Base-by-base conservation (phyloP, 2,888 invertebrate species). In the Leptinotarsa rubiginosa region DNA sequence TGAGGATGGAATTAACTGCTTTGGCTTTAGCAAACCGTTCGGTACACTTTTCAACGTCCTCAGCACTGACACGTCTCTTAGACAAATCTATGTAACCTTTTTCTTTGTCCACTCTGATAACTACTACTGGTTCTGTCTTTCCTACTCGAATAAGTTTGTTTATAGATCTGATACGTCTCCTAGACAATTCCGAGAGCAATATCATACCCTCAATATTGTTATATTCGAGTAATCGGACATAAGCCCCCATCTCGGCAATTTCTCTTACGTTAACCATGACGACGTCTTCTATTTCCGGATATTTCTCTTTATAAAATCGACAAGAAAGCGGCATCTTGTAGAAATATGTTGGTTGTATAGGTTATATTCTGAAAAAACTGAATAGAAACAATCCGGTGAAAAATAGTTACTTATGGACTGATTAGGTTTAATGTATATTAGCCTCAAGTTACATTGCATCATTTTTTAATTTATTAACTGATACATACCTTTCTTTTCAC, bases 61-160 rank as follows among this genome's bases (percentile, higher is more conserved):
- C 99, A 0, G 96, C 94, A 0, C 98, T 98, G 1, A 99, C 99
- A 89, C 99, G 93, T 87, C 99, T 93, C 89, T 99, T 99, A 78
- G 99, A 99, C 83, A 99, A 92, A 92, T 99, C 99, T 87, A 99
- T 99, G 88, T 99, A 99, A 92, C 99, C 99, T 92, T 99, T 99
- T 85, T 99, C 98, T 91, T 98, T 98, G 88, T 99, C 99, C 25
- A 99, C 99, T 89, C 99, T 92, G 87, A 99, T 99, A 74, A 99
- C 99, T 65, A 99, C 98, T 18, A 99, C 99, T 41, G 98, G 99
- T 88, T 99, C 99, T 69, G 96, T 98, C 89, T 99, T 96, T 62
- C 99, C 99, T 69, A 99, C 98, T 81, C 99, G 92, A 87, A 99
- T 99, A 83, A 99, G 91, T 91, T 99, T 99, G 89, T 99, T 99